Evolutionary conservation across 2,888 invertebrate genomes (phyloP).

Genomic region (Latrodectus hesperus): DNA sequence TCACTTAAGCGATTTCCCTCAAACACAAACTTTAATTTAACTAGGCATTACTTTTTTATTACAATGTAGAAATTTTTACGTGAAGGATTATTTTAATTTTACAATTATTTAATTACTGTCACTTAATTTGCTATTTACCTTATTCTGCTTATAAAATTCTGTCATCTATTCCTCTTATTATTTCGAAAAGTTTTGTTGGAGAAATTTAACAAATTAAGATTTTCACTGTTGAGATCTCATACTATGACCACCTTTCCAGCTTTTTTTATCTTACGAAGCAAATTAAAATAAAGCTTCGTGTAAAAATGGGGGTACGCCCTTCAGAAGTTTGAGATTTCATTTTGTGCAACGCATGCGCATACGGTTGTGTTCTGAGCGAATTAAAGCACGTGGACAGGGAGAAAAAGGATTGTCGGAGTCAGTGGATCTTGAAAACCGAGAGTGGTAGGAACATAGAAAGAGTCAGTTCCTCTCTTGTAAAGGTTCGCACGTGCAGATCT

Average conservation of each 20-base stretch:
- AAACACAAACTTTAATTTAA: too few relatives aligned
- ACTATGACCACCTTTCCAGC: not conserved
- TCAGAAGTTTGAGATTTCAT: slow-evolving; percentile 20
- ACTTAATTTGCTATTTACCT: too few relatives aligned
- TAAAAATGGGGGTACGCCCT: not conserved
- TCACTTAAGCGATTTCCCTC: too few relatives aligned
- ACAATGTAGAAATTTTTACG: too few relatives aligned
- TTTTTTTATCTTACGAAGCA: slow-evolving; percentile 3
- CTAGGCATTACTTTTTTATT: too few relatives aligned
- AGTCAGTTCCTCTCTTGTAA: not conserved
- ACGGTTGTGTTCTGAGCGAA: slow-evolving; percentile 8
- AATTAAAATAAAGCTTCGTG: slow-evolving; percentile 13
- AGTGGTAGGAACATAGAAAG: slow-evolving; percentile 20
- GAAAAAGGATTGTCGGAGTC: slow-evolving; percentile 31
- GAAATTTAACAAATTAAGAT: too few relatives aligned
- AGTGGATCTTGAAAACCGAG: slow-evolving; percentile 32
- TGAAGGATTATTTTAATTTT: too few relatives aligned
- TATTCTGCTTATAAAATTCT: too few relatives aligned
- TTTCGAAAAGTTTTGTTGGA: too few relatives aligned
- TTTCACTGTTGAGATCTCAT: too few relatives aligned
- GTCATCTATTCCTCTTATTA: too few relatives aligned
- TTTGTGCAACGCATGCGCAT: slow-evolving; percentile 11
- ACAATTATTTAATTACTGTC: too few relatives aligned
- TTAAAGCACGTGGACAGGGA: slow-evolving; percentile 36
- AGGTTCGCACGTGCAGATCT: slow-evolving; percentile 17